A percentile compares a stretch with the other conserved stretches of the same genome.
Conservation (phyloP, 2,888 invertebrate genomes). For the Serripes groenlandicus region DNA sequence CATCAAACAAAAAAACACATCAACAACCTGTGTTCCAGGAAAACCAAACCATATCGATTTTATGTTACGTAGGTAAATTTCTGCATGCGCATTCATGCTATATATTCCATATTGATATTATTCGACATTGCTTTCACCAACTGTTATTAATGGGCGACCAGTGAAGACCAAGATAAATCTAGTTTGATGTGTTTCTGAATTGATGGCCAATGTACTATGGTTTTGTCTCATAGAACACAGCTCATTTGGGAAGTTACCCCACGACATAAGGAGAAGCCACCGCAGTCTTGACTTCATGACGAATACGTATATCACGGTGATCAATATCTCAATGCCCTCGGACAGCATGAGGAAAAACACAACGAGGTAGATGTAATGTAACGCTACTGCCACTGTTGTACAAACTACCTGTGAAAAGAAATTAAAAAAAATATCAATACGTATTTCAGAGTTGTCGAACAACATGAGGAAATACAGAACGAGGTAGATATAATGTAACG, state of each 20-base stretch:
- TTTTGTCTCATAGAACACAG: background rate
- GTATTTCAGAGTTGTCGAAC: too few species aligned
- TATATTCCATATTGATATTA: slow-evolving; percentile 25
- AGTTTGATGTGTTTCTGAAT: too few species aligned
- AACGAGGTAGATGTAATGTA: slow-evolving; percentile 11
- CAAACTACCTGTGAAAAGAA: background rate
- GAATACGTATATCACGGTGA: slow-evolving; percentile 38
- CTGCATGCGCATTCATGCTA: too few species aligned
- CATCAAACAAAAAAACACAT: too few species aligned
- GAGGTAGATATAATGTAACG: too few species aligned
- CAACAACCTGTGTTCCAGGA: too few species aligned
- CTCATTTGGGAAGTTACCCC: slow-evolving; percentile 31
- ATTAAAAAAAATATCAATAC: too few species aligned
- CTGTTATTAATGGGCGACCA: background rate
- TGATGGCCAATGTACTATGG: too few species aligned
- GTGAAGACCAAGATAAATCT: too few species aligned
- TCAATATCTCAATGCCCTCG: slow-evolving; percentile 36
- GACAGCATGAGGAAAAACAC: slow-evolving; percentile 12
- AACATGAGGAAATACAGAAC: too few species aligned
- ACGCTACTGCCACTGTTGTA: background rate
- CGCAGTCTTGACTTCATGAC: slow-evolving; percentile 26
- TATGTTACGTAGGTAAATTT: too few species aligned
- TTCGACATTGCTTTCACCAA: slow-evolving; percentile 26
- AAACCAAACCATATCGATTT: too few species aligned
- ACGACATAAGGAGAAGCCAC: slow-evolving; percentile 24